These are phyloP conservation scores for Laticauda colubrina DNA, from an alignment of 2,113 vertebrate species.

Conservation along the genomic window DNA sequence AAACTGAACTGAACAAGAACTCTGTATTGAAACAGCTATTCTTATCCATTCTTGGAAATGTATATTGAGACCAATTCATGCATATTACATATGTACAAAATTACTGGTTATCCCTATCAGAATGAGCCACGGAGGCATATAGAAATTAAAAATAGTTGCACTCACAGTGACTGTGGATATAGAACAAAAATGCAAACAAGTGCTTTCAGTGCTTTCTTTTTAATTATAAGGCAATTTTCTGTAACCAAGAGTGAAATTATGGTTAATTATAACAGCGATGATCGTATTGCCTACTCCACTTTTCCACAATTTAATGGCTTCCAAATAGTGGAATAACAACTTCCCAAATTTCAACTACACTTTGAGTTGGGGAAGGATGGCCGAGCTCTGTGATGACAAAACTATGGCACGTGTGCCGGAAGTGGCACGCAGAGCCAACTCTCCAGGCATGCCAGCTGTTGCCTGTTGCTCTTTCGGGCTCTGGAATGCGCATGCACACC, in stretches of 20 bases:
- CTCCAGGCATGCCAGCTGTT: too few species aligned
- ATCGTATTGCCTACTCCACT: background rate
- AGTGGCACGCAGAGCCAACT: too few species aligned
- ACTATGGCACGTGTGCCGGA: too few species aligned
- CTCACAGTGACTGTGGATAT: background rate
- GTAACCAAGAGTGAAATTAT: background rate
- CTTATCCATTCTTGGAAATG: background rate
- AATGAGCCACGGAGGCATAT: background rate
- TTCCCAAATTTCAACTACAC: background rate
- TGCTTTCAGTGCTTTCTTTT: background rate
- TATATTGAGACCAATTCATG: background rate
- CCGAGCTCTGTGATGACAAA: too few species aligned
- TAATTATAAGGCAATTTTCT: conserved; percentile 1
- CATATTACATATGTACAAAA: background rate
- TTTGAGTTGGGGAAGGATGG: background rate
- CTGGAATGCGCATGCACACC: too few species aligned
- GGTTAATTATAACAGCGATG: background rate
- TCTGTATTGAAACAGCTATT: background rate
- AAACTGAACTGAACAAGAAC: background rate
- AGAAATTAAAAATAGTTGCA: background rate
- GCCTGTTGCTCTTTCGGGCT: too few species aligned
- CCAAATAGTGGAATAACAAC: background rate
- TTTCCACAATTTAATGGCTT: background rate
- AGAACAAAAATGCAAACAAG: background rate
- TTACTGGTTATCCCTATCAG: background rate